These are phyloP conservation scores for Archivesica marissinica DNA, from an alignment of 1,140 invertebrate species.

Conservation along the genomic window DNA sequence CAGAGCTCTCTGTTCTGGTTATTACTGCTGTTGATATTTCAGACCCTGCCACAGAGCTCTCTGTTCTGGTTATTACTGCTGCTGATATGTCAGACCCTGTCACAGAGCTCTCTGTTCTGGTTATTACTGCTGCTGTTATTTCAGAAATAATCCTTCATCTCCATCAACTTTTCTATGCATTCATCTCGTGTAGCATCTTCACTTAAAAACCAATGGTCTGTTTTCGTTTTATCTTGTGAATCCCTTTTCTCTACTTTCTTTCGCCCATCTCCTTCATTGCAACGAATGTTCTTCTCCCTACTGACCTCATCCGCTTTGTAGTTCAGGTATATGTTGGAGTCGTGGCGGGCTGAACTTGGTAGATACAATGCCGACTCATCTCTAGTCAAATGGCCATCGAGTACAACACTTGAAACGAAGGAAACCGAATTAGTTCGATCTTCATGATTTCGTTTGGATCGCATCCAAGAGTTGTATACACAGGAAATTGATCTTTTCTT, in stretches of 20 bases:
- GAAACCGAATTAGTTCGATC: neutral
- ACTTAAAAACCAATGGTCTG: constrained; percentile 2
- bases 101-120: too few relatives aligned
- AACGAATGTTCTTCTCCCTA: neutral
- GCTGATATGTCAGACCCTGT: too few relatives aligned
- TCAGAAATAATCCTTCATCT: constrained; percentile 49
- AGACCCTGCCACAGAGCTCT: too few relatives aligned
- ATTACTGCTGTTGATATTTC: too few relatives aligned
- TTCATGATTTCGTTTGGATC: neutral
- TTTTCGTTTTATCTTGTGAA: neutral
- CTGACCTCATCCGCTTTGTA: neutral
- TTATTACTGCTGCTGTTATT: too few relatives aligned
- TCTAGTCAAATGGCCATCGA: neutral
- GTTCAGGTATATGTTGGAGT: neutral
- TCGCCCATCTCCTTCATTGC: neutral
- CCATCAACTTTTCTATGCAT: constrained; percentile 45
- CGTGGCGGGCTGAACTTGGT: neutral
- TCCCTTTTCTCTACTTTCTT: neutral
- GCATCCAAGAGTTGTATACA: constrained; percentile 7
- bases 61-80: too few relatives aligned
- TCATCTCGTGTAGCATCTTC: neutral
- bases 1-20: too few relatives aligned
- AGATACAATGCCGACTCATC: neutral
- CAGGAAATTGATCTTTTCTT: constrained; percentile 46
- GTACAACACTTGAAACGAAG: neutral